Percentiles rank a stretch among this genome's conserved stretches.
These are phyloP conservation scores for Uria lomvia DNA, from an alignment of 2,113 vertebrate genomes.

Conservation along the genomic window DNA sequence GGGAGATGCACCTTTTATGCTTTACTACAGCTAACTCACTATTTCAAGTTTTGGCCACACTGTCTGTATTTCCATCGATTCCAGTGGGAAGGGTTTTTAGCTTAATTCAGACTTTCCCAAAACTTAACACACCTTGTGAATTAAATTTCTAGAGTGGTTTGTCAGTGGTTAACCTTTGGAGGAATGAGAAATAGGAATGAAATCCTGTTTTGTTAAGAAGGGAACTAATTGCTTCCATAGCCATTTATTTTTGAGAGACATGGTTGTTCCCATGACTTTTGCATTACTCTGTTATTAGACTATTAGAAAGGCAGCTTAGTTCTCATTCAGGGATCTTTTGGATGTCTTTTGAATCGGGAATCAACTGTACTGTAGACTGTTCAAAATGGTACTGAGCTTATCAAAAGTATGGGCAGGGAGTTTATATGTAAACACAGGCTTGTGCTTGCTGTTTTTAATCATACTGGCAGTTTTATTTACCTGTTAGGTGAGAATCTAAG, in stretches of 20 bases:
- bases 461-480: background rate
- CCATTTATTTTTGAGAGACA: background rate
- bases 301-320: background rate
- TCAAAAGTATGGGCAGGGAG: background rate
- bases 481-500: background rate
- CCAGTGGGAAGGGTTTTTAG: background rate
- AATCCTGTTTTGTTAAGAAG: background rate
- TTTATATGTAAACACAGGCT: background rate
- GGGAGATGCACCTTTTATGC: background rate
- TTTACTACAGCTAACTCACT: background rate
- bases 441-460: background rate
- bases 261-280: background rate
- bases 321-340: background rate
- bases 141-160: background rate
- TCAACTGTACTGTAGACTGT: background rate
- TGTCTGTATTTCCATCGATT: background rate
- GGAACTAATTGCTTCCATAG: background rate
- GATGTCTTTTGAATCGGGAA: background rate
- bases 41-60: background rate
- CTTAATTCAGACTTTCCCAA: background rate
- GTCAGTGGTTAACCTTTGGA: background rate
- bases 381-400: background rate
- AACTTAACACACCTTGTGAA: background rate
- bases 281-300: background rate
- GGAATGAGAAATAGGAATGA: background rate